These are phyloP conservation scores for Cyphomyrus discorhynchus DNA, from an alignment of 2,113 vertebrate genomes.

Conservation along the genomic window DNA sequence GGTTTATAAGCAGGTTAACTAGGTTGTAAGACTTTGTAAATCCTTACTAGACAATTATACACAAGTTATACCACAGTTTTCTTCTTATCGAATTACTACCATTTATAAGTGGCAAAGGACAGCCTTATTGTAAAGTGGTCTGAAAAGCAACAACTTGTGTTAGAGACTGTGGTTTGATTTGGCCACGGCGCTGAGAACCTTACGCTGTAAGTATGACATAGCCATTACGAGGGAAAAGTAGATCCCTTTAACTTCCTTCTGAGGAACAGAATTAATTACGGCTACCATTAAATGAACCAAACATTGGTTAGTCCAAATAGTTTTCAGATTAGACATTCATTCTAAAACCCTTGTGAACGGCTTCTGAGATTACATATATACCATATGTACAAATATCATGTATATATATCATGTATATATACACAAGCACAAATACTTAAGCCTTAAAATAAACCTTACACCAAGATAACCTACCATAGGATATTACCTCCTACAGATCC, in stretches of 20 bases:
- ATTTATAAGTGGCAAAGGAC: too few species aligned
- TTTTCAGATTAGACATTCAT: constrained; percentile 11
- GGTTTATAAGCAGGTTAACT: too few species aligned
- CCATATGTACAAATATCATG: not conserved
- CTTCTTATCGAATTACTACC: too few species aligned
- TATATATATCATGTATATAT: not conserved
- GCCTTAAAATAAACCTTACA: not conserved
- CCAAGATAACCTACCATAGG: not conserved
- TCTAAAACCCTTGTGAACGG: not conserved
- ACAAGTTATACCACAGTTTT: too few species aligned
- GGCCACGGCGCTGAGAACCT: constrained; percentile 42
- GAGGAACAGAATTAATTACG: constrained; percentile 35
- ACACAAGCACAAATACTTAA: not conserved
- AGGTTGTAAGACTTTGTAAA: too few species aligned
- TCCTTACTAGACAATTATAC: too few species aligned
- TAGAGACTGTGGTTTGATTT: not conserved
- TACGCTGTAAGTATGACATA: constrained; percentile 63
- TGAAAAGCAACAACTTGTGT: not conserved
- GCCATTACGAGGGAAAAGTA: constrained; percentile 61
- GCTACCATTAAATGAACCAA: constrained; percentile 51
- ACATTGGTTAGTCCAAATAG: not conserved
- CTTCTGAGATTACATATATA: not conserved
- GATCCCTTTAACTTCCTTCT: constrained; percentile 13
- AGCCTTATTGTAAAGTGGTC: too few species aligned
- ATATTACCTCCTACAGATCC: not conserved